Percentiles rank a stretch among this genome's conserved stretches.
These are phyloP conservation scores for Turritopsis rubra DNA, from an alignment of 30 jellyfish, hydroid and myxozoan species.

Conservation along the genomic window DNA sequence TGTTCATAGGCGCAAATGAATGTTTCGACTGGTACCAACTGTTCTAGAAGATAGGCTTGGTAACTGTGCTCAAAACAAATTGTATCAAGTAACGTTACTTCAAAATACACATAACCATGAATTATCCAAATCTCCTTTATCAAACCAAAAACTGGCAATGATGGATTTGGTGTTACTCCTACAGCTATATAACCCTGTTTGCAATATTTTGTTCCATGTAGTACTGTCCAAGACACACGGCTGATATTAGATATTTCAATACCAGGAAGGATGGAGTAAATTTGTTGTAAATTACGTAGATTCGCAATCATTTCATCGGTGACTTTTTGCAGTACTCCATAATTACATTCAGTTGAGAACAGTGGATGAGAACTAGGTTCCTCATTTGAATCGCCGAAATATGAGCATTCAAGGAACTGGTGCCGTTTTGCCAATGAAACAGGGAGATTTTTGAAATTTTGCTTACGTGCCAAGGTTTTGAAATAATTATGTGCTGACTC, in stretches of 20 bases:
- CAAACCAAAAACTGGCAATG: conserved; percentile 35
- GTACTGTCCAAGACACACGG: conserved; percentile 29
- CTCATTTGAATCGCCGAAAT: conserved; percentile 29
- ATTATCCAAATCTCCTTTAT: conserved; percentile 25
- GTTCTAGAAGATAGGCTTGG: conserved; percentile 37
- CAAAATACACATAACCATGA: conserved; percentile 35
- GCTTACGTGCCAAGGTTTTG: conserved; percentile 30
- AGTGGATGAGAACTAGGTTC: conserved; percentile 31
- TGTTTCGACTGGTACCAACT: background rate
- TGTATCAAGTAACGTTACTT: conserved; percentile 24
- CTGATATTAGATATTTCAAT: conserved; percentile 11
- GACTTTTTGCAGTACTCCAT: conserved; percentile 33
- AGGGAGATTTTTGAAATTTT: conserved; percentile 34
- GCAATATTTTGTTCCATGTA: conserved; percentile 31
- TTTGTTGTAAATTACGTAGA: conserved; percentile 7
- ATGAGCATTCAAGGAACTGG: conserved; percentile 36
- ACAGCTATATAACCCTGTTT: conserved; percentile 29
- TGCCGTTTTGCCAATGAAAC: conserved; percentile 35
- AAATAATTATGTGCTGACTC: conserved; percentile 37
- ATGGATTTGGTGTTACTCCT: conserved; percentile 19
- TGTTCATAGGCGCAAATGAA: conserved; percentile 23
- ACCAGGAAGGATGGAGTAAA: conserved; percentile 29
- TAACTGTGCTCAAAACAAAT: conserved; percentile 12
- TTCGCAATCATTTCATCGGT: background rate
- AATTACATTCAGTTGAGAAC: conserved; percentile 29